Base-by-base conservation (phyloP, 2,888 invertebrate species). In the Chrysolina haemoptera region DNA sequence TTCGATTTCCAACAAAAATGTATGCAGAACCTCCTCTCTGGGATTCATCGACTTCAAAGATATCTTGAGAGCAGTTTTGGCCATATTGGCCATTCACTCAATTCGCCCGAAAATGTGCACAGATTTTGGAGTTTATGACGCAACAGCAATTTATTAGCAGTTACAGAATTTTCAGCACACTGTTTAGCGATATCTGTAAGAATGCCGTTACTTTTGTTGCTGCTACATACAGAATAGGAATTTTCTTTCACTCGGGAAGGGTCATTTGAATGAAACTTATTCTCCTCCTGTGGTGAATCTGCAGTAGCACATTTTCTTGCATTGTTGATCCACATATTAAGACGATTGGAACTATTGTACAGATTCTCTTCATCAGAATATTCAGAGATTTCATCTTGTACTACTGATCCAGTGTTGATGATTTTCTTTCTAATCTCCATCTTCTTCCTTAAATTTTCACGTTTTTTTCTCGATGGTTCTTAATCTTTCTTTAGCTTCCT, bases 401-500 rank as follows among this genome's bases (percentile, higher is more conserved):
- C 27, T 27, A 27, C 27, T 27, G 27, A 27, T 27, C 5, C 27
- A 27, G 27, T 27, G 27, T 27, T 27, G 27, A 27, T 27, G 27
- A 27, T 27, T 27, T 27, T 27, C 27, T 43, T 43, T 27, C 27
- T 27, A 5, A 27, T 27, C 1, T 43, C 43, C 14, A 43, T 43
- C 14, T 43, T 43, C 14, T 14, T 43, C 6, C 43, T 43, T 43
- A 14, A 43, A 43, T 43, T 43, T 43, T 43, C 43, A 43, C 14
- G 10, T 43, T 14, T 43, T n/a, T 43, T 8, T 10, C 10, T 43
- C 43, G 6, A 43, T 12, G 1, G 43, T 43, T 43, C 43, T 43
- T 10, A 14, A 10, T 62, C 59, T 62, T 22, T 62, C n/a, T 74
- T 74, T 66, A 22, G 63, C 41, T 65, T 63, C n/a, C 5, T 48